Evolutionary conservation across 2,113 vertebrate genomes (phyloP).

Genomic region (Pterocles burchelli): DNA sequence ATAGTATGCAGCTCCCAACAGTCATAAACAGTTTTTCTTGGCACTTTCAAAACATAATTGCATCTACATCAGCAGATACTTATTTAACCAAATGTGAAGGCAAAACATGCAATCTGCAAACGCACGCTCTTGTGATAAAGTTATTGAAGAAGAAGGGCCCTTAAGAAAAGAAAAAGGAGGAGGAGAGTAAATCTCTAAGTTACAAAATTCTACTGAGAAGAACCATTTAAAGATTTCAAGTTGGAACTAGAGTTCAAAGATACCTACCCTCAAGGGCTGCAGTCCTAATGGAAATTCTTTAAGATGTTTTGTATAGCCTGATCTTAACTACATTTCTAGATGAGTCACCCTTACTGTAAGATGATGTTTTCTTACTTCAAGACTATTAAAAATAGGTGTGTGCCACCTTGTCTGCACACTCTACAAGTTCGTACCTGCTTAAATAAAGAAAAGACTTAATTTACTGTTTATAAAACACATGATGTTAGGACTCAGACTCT

Average conservation of each 20-base stretch:
- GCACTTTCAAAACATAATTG: neutral
- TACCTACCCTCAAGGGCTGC: neutral
- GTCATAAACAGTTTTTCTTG: neutral
- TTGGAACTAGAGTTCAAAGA: constrained; percentile 66
- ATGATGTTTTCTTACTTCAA: constrained; percentile 62
- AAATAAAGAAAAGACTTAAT: constrained; percentile 21
- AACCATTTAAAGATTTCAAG: constrained; percentile 3
- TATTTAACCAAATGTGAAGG: neutral
- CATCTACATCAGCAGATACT: neutral
- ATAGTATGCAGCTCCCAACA: neutral
- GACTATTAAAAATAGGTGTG: constrained; percentile 53
- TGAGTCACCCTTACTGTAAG: constrained; percentile 62
- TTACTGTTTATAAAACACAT: constrained; percentile 37
- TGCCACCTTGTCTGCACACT: constrained; percentile 62
- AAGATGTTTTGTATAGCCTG: constrained; percentile 66
- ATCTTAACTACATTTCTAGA: constrained; percentile 63
- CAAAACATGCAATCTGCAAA: neutral
- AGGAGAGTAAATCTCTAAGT: neutral
- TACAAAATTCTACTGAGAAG: neutral
- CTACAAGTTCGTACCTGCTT: constrained; percentile 27
- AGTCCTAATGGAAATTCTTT: constrained; percentile 39
- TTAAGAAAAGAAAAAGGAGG: neutral
- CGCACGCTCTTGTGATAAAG: neutral
- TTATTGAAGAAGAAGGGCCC: neutral
- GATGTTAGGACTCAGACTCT: neutral